Base-by-base conservation (phyloP, 1,140 invertebrate genomes). In the Hypsibius dujardini region DNA sequence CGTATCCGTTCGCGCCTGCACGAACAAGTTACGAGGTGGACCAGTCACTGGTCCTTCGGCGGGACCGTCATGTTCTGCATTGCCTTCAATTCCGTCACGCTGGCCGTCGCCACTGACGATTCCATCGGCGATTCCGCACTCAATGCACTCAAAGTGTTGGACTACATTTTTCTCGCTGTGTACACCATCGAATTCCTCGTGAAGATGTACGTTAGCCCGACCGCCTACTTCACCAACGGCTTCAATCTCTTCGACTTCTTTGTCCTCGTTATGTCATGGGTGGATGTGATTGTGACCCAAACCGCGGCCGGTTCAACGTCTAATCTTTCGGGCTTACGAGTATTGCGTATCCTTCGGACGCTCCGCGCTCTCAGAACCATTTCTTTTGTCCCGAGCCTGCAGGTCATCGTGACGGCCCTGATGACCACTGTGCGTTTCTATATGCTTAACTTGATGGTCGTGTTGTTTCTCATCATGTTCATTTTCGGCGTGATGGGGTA, bases 351-450 rank as follows among this genome's bases (percentile, higher is more conserved):
- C 1, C 69, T 75, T 42, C 69, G 72, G 70, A 47, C 74, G 28
- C 62, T 75, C 40, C 67, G 74, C 14, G 74, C 74, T 14, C 60
- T 75, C 40, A 50, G 73, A 28, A 74, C 74, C 2, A 70, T 75
- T 1, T 75, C 75, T 3, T 75, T 75, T 67, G 70, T 75, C 2
- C 71, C 70, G 70, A 74, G 74, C 12, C 42, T 75, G 12, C 74
- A 75, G 72, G 74, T 75, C 12, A 72, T 75, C 62, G 74, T 75
- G 1, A 75, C 70, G 40, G 75, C 75, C 1, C 69, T 75, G 67
- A 59, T 75, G 42, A 73, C 73, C 50, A 75, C 75, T n/a, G 70
- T 75, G 12, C 46, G 72, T 1, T 72, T 73, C 47, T 75, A 71
- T 45, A 73, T 75, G n/a, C 59, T 73, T 12, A 75, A 75, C 71